A percentile compares a stretch with the other conserved stretches of the same genome.
Evolutionary conservation across 2,797 vertebrate genomes (phyloP).

Genomic region (Hipposideros larvatus): DNA sequence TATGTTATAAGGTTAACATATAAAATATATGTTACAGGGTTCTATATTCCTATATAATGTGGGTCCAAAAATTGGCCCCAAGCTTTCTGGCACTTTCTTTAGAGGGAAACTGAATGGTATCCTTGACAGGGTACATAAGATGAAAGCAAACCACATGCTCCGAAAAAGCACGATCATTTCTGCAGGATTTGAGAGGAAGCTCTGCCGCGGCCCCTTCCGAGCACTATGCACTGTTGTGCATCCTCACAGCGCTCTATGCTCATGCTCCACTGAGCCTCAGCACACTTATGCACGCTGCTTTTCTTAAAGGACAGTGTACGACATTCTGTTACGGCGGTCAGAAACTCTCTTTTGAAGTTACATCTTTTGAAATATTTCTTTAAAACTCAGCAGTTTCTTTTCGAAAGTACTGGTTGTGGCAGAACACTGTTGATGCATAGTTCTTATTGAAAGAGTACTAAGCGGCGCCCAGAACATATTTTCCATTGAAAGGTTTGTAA

Average conservation of each 20-base stretch:
- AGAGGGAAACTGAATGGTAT: neutral
- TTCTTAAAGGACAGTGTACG: too few species aligned
- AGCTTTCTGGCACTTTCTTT: neutral
- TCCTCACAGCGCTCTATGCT: neutral
- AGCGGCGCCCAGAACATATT: neutral
- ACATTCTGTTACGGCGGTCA: too few species aligned
- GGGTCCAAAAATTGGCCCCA: neutral
- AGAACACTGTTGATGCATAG: too few species aligned
- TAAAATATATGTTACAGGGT: neutral
- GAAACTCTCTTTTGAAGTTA: too few species aligned
- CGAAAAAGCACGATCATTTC: neutral
- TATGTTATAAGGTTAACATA: neutral
- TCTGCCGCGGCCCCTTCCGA: neutral
- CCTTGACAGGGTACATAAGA: neutral
- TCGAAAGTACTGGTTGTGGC: too few species aligned
- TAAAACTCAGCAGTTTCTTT: too few species aligned
- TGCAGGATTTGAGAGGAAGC: neutral
- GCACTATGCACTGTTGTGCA: neutral
- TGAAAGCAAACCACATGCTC: neutral
- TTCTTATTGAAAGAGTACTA: too few species aligned
- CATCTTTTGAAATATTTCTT: too few species aligned
- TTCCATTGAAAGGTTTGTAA: conserved; percentile 32
- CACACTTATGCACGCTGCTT: fast-evolving
- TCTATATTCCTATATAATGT: conserved; percentile 10
- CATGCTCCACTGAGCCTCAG: neutral